Evolutionary conservation across 2,888 invertebrate species (phyloP), one percentile per base, ranked within the genome.

Genomic region (Drosophila testacea): DNA sequence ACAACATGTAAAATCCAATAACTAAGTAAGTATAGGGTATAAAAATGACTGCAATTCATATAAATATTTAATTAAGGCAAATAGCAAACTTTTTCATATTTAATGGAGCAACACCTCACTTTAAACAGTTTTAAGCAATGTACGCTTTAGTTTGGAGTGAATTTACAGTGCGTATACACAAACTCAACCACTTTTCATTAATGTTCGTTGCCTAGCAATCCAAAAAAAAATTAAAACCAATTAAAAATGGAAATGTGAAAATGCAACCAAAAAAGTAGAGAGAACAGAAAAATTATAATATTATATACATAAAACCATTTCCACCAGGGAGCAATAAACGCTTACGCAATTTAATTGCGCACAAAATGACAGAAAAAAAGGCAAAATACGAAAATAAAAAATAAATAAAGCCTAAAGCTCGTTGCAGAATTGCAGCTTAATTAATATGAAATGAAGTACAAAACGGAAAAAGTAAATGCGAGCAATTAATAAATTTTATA

Each of bases 291-390:
- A 83, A 70, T 63, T 52, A 48, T 41, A 55, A 22, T 39, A 50
- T 57, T 28, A 63, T 44, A 69, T 32, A 41, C 16, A 69, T 55
- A 57, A 64, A 80, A 69, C 44, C 80, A 73, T 74, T 73, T 70
- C 76, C 89, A 64, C 73, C 77, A 64, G 85, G 79, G 88, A 79
- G 84, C 81, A 77, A 85, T 89, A 85, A 85, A 77, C 84, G 89
- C 69, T 88, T 83, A 84, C 85, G 84, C 81, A 89, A 83, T 87
- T 85, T 81, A 85, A 85, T 89, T 85, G 84, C 79, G 51, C 76
- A 73, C 85, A 73, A 81, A 80, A 78, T 77, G 66, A 67, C 64
- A 47, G 39, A 30, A 46, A 36, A 54, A 54, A 41, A 11, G 5
- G 0, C 50, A 50, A 41, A 9, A 46, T 38, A 50, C 36, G 28